Evolutionary conservation across 2,888 invertebrate species (phyloP).

Genomic region (Drosophila hamatofila): DNA sequence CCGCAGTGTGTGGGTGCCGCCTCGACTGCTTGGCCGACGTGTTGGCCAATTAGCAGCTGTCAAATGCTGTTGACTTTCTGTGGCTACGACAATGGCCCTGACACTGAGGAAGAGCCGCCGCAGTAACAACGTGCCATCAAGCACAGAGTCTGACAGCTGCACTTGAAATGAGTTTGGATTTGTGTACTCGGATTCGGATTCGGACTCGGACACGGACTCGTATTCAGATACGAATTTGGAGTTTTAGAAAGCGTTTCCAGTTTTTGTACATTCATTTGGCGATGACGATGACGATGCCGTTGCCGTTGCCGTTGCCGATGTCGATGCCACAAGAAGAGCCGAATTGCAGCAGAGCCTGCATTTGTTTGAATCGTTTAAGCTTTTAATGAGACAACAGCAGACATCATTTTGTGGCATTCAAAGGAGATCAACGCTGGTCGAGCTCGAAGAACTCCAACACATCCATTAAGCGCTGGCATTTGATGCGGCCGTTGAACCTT

Average conservation of each 20-base stretch:
- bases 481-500: constrained; percentile 78
- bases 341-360: constrained; percentile 59
- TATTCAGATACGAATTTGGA: neutral
- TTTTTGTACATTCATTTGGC: constrained; percentile 32
- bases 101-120: constrained; percentile 52
- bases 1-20: constrained; percentile 54
- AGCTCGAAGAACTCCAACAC: constrained; percentile 39
- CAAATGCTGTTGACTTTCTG: constrained; percentile 77
- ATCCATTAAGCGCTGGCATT: constrained; percentile 66
- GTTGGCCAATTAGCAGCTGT: constrained; percentile 77
- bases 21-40: constrained; percentile 46
- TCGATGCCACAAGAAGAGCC: constrained; percentile 3
- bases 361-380: constrained; percentile 57
- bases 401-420: constrained; percentile 54
- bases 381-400: constrained; percentile 66
- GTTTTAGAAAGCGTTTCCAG: constrained; percentile 34
- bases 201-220: neutral
- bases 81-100: constrained; percentile 48
- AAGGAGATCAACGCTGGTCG: constrained; percentile 62
- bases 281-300: constrained; percentile 23
- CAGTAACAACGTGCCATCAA: constrained; percentile 19
- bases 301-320: constrained; percentile 15
- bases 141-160: constrained; percentile 62
- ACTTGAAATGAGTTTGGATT: constrained; percentile 60
- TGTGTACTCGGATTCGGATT: constrained; percentile 12